Conservation (phyloP, 2,888 invertebrate species). For the Thera britannica region DNA sequence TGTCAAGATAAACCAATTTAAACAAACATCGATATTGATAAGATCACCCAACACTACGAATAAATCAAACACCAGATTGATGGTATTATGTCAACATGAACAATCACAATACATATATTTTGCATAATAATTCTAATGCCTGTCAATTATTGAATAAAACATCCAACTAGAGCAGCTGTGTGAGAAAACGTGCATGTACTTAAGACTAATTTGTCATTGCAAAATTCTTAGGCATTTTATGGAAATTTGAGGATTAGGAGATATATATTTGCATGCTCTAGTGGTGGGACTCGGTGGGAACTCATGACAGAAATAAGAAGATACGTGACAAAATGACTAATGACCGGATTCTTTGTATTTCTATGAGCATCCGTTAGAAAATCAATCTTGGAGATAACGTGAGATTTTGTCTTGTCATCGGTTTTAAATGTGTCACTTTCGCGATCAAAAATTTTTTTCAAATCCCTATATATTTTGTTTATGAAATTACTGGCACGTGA, state of each 20-base stretch:
- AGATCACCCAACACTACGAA: constrained; percentile 47
- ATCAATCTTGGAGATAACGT: constrained; percentile 14
- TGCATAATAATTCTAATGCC: constrained; percentile 77
- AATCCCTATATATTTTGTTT: not conserved
- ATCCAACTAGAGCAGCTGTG: constrained; percentile 71
- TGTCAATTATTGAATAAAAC: constrained; percentile 79
- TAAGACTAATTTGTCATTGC: constrained; percentile 75
- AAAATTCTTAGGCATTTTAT: constrained; percentile 62
- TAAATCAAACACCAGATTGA: constrained; percentile 79
- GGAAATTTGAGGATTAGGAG: constrained; percentile 60
- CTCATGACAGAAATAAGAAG: constrained; percentile 17
- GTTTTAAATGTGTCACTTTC: not conserved
- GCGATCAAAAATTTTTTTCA: not conserved
- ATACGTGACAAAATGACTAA: constrained; percentile 39
- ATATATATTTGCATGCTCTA: constrained; percentile 55
- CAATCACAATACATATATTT: constrained; percentile 73
- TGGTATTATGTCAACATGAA: constrained; percentile 83
- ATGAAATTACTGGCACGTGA: too few species aligned
- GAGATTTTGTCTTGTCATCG: not conserved
- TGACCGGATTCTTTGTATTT: constrained; percentile 19
- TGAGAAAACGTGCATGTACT: constrained; percentile 53
- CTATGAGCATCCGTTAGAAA: constrained; percentile 19
- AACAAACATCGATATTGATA: constrained; percentile 47
- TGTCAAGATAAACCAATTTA: too few species aligned
- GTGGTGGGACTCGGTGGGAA: constrained; percentile 40